Base-by-base conservation (phyloP, 2,113 vertebrate species). In the Cricetomys ansorgei region DNA sequence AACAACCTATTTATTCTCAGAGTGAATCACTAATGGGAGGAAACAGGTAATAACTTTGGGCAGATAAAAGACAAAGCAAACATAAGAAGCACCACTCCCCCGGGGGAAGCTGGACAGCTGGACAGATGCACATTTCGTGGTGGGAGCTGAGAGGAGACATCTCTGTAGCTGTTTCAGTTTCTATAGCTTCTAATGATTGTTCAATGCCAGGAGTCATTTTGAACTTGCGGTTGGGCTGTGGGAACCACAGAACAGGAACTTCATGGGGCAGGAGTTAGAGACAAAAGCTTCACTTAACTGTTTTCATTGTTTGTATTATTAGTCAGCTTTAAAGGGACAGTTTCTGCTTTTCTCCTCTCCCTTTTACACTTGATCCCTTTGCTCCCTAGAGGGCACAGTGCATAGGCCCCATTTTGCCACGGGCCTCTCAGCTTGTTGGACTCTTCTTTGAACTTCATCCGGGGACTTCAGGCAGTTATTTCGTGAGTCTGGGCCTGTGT, bases 211-310 rank as follows among this genome's bases (percentile, higher is more conserved):
- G 40, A 67, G 65, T 86, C 92, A 86, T 65, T 91, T 94, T 88
- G 57, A 76, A 0, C 75, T n/a, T 96, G 95, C 0, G 95, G 95
- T 96, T 37, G 45, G 69, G 53, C 88, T 70, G 19, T 9, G 5
- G 34, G 72, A 95, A 96, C 96, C 95, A 91, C 95, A 97, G 80
- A 76, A 89, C 94, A 97, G 93, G 84, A 97, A 95, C 89, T 93
- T 16, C 50, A 15, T 40, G 65, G 0, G 53, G 65, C n/a, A 80
- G 79, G 84, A 91, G 17, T 55, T 40, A 91, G 55, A 92, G n/a
- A 80, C 37, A 75, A 95, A 88, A 93, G 93, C 84, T 91, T 94
- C 89, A 21, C 72, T 72, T 67, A 29, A 29, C 64, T 76, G n/a
- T 84, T 94, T 91, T 93, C 91, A 90, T 50, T 80, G 6, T 9